Evolutionary conservation across 1,140 invertebrate genomes (phyloP).

Genomic region (Chrysomallon squamiferum): DNA sequence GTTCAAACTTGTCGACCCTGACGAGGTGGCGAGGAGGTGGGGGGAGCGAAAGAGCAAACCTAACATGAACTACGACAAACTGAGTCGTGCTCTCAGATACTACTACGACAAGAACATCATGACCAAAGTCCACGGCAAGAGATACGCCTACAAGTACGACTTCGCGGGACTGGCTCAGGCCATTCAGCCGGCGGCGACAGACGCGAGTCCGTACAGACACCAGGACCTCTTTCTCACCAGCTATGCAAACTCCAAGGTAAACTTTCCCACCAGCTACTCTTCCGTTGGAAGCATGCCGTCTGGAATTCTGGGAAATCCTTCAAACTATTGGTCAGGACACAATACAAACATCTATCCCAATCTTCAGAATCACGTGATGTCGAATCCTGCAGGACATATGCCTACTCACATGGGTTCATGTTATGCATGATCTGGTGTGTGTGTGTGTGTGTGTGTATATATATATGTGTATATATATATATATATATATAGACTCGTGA

Average conservation of each 20-base stretch:
- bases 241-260: constrained; percentile 13
- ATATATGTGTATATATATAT: neutral
- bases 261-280: constrained; percentile 12
- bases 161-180: constrained; percentile 69
- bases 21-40: constrained; percentile 96
- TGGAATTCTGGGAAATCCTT: constrained; percentile 9
- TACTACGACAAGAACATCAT: constrained; percentile 73
- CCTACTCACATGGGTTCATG: constrained; percentile 17
- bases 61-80: constrained; percentile 99
- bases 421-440: constrained; percentile 8
- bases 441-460: neutral
- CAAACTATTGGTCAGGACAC: constrained; percentile 13
- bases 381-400: constrained; percentile 12
- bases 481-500: neutral
- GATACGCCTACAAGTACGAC: constrained; percentile 98
- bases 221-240: constrained; percentile 15
- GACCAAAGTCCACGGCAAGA: constrained; percentile 74
- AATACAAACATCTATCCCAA: constrained; percentile 18
- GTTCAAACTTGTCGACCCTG: constrained; percentile 96
- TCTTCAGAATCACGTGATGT: constrained; percentile 14
- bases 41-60: constrained; percentile 98
- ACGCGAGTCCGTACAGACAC: constrained; percentile 14
- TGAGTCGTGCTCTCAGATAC: constrained; percentile 93
- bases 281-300: neutral
- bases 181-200: constrained; percentile 13